Base-by-base conservation (phyloP, 2,888 invertebrate genomes). In the Synanthedon myopaeformis region DNA sequence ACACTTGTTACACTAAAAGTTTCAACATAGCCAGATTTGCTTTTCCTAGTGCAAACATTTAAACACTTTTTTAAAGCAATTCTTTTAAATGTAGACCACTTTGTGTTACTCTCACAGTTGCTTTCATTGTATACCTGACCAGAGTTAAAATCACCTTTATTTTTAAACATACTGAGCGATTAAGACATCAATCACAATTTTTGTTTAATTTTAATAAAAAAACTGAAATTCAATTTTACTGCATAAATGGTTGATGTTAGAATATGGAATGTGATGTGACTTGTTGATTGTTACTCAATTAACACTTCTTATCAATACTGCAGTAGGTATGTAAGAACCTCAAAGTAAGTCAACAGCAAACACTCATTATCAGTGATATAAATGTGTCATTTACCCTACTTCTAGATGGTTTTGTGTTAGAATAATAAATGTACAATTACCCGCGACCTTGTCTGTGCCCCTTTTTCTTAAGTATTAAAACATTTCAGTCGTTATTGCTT, bases 1-100 rank as follows among this genome's bases (percentile, higher is more conserved):
- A 81, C 69, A 70, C 79, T 81, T 4, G 74, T 64, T 14, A 74
- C 67, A 64, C 74, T 83, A 28, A 86, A 64, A 5, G 80, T 78
- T 58, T 82, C 74, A 17, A 83, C 58, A 62, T 83, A 82, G 61
- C 81, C 64, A 54, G 62, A 67, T 56, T 74, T 74, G 53, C 76
- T 67, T 64, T 70, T 76, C 28, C 77, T 56, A 59, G 69, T 62
- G 12, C 60, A 13, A 12, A 75, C 55, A 51, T 62, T 64, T 10
- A 59, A 53, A 64, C 70, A 74, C 55, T 76, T 79, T 59, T 72
- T 76, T 17, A 62, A 58, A 12, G 76, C 58, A 61, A 68, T 72
- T 57, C 63, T 64, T 62, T 74, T 76, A n/a, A 78, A 66, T 61
- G 73, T 79, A n/a, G 60, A 65, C 73, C 76, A 82, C 59, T 76